Evolutionary conservation across 1,140 invertebrate species (phyloP).

Genomic region (Leptonema lineaticorne): DNA sequence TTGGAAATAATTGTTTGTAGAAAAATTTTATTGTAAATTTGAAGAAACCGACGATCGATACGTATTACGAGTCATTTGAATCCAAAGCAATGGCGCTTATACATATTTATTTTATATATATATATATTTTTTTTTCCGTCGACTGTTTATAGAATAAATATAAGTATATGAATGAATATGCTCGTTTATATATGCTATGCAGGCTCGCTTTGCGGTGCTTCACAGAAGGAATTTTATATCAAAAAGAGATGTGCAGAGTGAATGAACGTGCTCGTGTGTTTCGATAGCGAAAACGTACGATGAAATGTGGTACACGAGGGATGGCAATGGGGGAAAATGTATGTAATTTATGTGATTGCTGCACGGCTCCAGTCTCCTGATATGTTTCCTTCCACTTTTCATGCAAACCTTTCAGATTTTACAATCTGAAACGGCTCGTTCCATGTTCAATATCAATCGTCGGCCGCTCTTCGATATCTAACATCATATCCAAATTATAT

Average conservation of each 20-base stretch:
- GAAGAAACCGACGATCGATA: too few species aligned
- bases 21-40: too few species aligned
- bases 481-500: too few species aligned
- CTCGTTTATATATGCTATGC: background rate
- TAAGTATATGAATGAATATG: background rate
- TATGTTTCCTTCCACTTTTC: background rate
- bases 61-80: too few species aligned
- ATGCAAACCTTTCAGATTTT: background rate
- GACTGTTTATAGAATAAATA: too few species aligned
- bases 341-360: conserved; percentile 17
- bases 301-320: conserved; percentile 1
- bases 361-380: background rate
- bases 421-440: background rate
- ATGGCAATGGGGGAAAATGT: background rate
- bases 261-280: conserved; percentile 34
- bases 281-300: conserved; percentile 5
- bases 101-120: too few species aligned
- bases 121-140: too few species aligned
- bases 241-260: conserved; percentile 39
- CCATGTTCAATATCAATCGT: too few species aligned
- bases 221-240: conserved; percentile 43
- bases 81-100: too few species aligned
- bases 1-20: too few species aligned
- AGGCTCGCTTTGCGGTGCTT: conserved; percentile 39
- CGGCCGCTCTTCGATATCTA: too few species aligned